phyloP scores from a whole-genome alignment of 1,140 invertebrate genomes.

The Trypoxylus dichotomus region DNA sequence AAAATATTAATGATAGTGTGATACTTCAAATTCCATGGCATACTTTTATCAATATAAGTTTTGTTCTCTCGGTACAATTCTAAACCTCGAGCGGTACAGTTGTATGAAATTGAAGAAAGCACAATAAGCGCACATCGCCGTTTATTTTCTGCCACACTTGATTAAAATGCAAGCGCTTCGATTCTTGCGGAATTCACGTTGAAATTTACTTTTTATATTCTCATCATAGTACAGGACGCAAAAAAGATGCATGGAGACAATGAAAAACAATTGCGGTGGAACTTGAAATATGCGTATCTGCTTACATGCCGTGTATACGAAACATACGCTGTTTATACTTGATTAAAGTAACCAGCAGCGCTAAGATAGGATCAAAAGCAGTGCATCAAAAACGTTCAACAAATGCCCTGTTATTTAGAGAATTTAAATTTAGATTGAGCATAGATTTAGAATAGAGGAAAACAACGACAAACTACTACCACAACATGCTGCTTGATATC shows the following conservation, averaged over 20 bases:
- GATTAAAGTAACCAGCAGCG: neutral
- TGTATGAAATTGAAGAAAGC: neutral
- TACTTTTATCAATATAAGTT: no score
- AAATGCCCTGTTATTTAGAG: no score
- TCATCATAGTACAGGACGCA: neutral
- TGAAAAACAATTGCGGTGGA: neutral
- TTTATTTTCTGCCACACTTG: neutral
- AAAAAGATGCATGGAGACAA: neutral
- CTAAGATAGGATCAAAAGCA: neutral
- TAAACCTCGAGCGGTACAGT: no score
- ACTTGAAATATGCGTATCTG: neutral
- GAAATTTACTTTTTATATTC: conserved; percentile 1
- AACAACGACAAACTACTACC: no score
- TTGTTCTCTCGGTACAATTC: no score
- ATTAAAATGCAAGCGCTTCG: neutral
- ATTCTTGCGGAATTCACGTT: neutral
- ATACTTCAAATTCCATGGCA: no score
- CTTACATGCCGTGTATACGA: neutral
- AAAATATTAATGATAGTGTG: no score
- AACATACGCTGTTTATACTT: neutral
- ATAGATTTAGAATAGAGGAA: no score
- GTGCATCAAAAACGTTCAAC: neutral
- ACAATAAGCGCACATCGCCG: neutral
- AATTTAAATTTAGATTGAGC: no score
- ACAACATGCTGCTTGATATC: no score